These are phyloP conservation scores for Pseudopipra pipra DNA, from an alignment of 2,113 vertebrate genomes.

Conservation along the genomic window DNA sequence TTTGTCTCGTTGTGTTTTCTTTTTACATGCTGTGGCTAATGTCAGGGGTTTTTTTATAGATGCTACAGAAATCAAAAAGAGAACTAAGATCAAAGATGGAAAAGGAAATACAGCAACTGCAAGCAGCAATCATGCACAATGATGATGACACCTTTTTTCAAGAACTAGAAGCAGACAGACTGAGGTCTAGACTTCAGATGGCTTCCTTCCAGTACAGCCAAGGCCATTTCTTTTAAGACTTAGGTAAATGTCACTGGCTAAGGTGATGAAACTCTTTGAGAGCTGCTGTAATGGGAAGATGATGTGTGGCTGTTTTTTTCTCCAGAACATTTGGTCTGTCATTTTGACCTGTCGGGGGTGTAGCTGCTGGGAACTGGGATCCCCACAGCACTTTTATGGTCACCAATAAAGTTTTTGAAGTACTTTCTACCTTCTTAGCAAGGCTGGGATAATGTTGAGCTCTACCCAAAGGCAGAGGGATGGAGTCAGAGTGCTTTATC, in stretches of 20 bases:
- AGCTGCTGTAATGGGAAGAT: neutral
- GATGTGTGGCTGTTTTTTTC: neutral
- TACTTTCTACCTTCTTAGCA: neutral
- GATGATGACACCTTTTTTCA: constrained; percentile 86
- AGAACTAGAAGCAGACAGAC: constrained; percentile 86
- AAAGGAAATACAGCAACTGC: constrained; percentile 88
- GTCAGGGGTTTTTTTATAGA: constrained; percentile 72
- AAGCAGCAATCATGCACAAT: constrained; percentile 83
- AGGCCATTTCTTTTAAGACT: constrained; percentile 63
- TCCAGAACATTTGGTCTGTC: neutral
- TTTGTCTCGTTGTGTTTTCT: neutral
- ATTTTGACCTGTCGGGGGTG: neutral
- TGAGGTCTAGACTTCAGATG: constrained; percentile 82
- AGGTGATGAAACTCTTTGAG: neutral
- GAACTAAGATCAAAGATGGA: constrained; percentile 90
- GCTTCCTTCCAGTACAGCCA: constrained; percentile 89
- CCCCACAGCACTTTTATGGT: neutral
- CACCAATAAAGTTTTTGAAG: constrained; percentile 21
- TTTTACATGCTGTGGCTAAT: neutral
- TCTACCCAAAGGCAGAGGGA: neutral
- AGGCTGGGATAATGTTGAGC: neutral
- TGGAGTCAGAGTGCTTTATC: neutral
- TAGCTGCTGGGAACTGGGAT: neutral
- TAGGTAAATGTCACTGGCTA: neutral
- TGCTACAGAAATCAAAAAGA: constrained; percentile 84